Evolutionary conservation across 2,888 invertebrate genomes (phyloP), one percentile per base, ranked within the genome.

Genomic region (Pocota personata): DNA sequence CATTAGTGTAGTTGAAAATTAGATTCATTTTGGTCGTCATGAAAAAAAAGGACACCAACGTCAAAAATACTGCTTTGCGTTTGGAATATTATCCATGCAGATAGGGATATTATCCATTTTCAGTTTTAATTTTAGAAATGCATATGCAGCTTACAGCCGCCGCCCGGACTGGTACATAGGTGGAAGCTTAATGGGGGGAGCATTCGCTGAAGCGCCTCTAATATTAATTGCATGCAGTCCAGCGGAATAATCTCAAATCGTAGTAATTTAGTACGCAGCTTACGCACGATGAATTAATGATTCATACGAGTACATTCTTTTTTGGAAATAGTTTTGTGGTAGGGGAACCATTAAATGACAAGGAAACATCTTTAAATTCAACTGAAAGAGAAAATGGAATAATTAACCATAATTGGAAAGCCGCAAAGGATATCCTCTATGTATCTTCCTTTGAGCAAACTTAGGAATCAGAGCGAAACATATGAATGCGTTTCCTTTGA

Each of bases 151-250:
- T 16, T 2, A 10, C 27, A 10, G 6, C 10, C 14, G 50, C 19
- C 2, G n/a, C n/a, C n/a, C n/a, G n/a, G n/a, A n/a, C n/a, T n/a
- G n/a, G n/a, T n/a, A n/a, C n/a, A n/a, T n/a, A n/a, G n/a, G n/a
- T n/a, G 50, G 24, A 64, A 30, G 43, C 30, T 52, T 60, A 52
- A 24, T 60, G 60, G 50, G 16, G 27, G 43, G 55, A 46, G 37
- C 67, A 64, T 40, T 64, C 48, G 43, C 32, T 71, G 64, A 40
- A 80, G 69, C 66, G 52, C 58, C 58, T 80, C 66, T 76, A 76
- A 80, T 80, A 76, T 71, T 80, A 86, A 86, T 86, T 86, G 80
- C 84, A 76, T 86, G 32, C 46, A 62, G 52, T 71, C 50, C 58
- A 37, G 75, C 32, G 76, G 75, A 80, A 79, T 80, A 79, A 79